Percentiles rank a stretch among this genome's conserved stretches.
Evolutionary conservation across 2,113 vertebrate species (phyloP).

Genomic region (Lepus europaeus): DNA sequence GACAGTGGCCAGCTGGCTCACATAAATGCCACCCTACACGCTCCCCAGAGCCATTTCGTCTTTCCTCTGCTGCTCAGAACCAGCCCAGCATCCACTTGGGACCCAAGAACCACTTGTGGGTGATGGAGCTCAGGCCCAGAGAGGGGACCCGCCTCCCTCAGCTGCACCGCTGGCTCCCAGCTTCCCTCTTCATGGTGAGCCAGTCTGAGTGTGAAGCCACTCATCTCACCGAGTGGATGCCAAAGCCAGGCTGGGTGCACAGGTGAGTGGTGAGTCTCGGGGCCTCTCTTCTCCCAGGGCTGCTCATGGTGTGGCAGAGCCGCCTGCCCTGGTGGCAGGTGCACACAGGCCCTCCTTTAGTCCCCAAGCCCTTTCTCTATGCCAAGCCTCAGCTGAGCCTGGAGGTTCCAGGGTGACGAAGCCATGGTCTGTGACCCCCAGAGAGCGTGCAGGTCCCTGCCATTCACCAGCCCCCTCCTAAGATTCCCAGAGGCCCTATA

Average conservation of each 20-base stretch:
- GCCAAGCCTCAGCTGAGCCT: background rate
- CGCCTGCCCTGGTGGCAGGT: background rate
- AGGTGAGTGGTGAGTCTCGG: too few relatives aligned
- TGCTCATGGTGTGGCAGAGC: background rate
- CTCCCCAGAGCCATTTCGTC: too few relatives aligned
- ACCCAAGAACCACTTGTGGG: background rate
- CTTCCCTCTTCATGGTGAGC: rapidly evolving
- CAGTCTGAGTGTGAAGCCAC: background rate
- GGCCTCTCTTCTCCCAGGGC: background rate
- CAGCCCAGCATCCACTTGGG: background rate
- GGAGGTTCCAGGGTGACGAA: background rate
- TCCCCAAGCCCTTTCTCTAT: background rate
- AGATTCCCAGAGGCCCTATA: background rate
- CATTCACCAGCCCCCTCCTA: rapidly evolving
- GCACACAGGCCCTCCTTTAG: too few relatives aligned
- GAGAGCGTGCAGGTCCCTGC: background rate
- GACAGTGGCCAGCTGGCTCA: background rate
- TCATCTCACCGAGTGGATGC: rapidly evolving
- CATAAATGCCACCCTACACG: rapidly evolving
- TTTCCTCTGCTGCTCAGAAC: background rate
- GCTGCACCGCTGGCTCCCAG: background rate
- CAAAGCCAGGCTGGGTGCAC: background rate
- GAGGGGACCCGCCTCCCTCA: background rate
- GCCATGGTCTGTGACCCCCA: background rate
- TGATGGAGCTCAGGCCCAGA: background rate